These are phyloP conservation scores for Caenorhabditis latens DNA, from an alignment of 1,140 invertebrate genomes.

Conservation along the genomic window DNA sequence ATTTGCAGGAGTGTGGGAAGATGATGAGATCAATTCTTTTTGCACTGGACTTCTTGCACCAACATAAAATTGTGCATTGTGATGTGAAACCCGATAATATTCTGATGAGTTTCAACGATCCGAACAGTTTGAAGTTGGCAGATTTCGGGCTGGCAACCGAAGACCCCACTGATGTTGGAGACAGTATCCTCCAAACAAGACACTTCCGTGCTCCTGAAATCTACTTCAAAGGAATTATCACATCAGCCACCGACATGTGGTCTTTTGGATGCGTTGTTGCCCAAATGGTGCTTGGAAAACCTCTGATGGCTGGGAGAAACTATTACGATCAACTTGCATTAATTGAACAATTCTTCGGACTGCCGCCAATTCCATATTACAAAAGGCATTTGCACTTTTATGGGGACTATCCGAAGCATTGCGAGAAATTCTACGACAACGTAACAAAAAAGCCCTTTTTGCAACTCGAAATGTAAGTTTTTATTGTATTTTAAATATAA, in stretches of 20 bases:
- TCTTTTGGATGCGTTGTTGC: neutral
- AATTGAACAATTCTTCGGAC: neutral
- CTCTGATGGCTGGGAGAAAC: neutral
- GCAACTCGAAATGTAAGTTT: no score
- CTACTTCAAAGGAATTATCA: neutral
- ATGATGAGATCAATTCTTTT: neutral
- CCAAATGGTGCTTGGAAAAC: neutral
- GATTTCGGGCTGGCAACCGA: neutral
- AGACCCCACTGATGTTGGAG: neutral
- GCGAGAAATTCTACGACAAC: no score
- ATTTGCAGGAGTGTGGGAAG: neutral
- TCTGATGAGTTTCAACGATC: neutral
- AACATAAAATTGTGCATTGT: neutral
- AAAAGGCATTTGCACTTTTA: neutral
- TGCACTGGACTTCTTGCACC: neutral
- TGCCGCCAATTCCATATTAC: neutral
- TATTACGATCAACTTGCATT: neutral
- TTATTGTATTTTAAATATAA: no score
- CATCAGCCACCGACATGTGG: neutral
- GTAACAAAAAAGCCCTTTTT: no score
- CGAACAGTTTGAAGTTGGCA: neutral
- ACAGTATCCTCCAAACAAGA: neutral
- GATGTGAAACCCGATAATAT: conserved; percentile 12
- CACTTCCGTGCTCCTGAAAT: neutral
- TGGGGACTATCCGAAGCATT: no score